Base-by-base conservation (phyloP, 2,113 vertebrate species). In the human (Homo sapiens) region DNA sequence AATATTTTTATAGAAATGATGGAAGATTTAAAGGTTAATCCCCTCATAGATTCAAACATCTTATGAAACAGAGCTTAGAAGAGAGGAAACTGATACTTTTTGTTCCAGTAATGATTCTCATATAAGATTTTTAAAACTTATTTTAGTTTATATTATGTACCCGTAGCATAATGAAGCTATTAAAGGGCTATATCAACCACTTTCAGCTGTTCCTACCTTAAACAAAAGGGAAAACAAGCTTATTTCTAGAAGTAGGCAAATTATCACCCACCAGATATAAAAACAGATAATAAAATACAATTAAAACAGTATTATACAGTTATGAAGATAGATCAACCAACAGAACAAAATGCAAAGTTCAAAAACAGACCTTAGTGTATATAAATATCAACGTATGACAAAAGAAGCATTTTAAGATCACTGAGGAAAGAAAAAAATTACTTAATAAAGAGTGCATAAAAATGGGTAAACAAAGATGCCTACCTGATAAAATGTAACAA, bases 171-270 rank as follows among this genome's bases (percentile, higher is more conserved):
- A 79, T 78, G 13, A 87, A 30, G 35, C 57, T 86, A 86, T 68
- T 68, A 90, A 93, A 86, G 12, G 59, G 38, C 45, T 59, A 20
- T 76, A 82, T 13, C 23, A 45, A 76, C 43, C 38, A 84, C 50
- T 86, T 89, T 81, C 32, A 86, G 80, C n/a, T 78, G 48, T 35
- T 84, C 52, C 6, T 75, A 83, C n/a, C 17, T 80, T 94, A 85
- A 89, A 45, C 43, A 82, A 82, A 92, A 95, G 17, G 35, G 72
- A 75, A 52, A 93, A 64, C 3, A 45, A 68, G 59, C 12, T 96
- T 93, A 89, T 93, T 76, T 76, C 92, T 59, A 88, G 38, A 96
- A 72, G 72, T 52, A 93, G 22, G 35, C 84, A 86, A 90, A 97
- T 61, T 89, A 76, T 13, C 55, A 75, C 59, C 9, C 35, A 78